Evolutionary conservation across 2,888 invertebrate species (phyloP).

Genomic region (Drosophila barbarae): DNA sequence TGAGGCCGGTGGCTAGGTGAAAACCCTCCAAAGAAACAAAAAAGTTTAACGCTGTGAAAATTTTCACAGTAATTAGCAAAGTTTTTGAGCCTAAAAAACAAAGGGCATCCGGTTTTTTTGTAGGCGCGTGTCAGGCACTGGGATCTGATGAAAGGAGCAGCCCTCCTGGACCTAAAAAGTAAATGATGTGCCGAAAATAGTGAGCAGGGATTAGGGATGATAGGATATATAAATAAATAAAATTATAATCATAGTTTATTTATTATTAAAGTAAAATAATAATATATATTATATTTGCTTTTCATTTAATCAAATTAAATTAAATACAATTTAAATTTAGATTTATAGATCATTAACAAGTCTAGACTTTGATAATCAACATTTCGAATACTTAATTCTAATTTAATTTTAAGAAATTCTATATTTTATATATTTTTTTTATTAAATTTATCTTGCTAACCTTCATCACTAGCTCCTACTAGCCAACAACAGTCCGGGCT

Average conservation of each 20-base stretch:
- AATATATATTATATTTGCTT: no score
- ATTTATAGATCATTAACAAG: no score
- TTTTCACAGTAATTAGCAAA: conserved; percentile 72
- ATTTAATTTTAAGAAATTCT: no score
- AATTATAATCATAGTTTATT: neutral
- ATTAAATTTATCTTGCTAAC: neutral
- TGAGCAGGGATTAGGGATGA: conserved; percentile 2
- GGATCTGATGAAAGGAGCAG: conserved; percentile 42
- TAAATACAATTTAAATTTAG: no score
- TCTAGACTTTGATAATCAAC: no score
- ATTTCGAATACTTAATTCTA: no score
- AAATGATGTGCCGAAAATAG: conserved; percentile 49
- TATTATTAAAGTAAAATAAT: neutral
- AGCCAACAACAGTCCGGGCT: conserved; percentile 5
- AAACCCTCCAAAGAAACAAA: conserved; percentile 30
- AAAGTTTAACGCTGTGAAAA: conserved; percentile 61
- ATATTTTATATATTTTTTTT: no score
- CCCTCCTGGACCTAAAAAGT: conserved; percentile 24
- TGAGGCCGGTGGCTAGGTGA: conserved; percentile 12
- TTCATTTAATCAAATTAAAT: no score
- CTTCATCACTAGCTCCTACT: conserved; percentile 2
- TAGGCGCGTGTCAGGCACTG: conserved; percentile 23
- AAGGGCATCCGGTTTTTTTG: conserved; percentile 55
- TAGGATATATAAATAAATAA: no score
- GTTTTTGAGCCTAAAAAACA: conserved; percentile 69